These are phyloP conservation scores for Patella pellucida DNA, from an alignment of 2,888 invertebrate species.

Conservation along the genomic window DNA sequence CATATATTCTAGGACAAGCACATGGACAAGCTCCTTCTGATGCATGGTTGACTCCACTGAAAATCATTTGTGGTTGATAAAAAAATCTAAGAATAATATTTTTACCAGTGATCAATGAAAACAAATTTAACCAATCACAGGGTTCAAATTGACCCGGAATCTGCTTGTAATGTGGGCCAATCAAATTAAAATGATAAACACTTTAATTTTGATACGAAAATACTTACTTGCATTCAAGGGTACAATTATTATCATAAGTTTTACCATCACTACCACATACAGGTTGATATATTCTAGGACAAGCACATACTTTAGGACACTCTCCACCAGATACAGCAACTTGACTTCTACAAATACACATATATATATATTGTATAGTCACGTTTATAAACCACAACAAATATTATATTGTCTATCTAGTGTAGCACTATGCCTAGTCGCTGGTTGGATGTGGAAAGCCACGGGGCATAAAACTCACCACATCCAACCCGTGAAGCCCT, in stretches of 20 bases:
- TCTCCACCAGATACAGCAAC: conserved; percentile 17
- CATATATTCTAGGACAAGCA: conserved; percentile 14
- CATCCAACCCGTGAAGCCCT: no score
- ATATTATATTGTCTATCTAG: no score
- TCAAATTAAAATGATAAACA: neutral
- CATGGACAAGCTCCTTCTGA: conserved; percentile 16
- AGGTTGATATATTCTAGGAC: conserved; percentile 17
- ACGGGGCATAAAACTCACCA: no score
- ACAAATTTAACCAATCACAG: no score
- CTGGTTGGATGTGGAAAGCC: no score
- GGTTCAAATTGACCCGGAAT: no score
- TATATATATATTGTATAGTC: no score
- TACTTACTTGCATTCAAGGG: conserved; percentile 21
- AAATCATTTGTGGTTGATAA: neutral
- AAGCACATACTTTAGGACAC: conserved; percentile 8
- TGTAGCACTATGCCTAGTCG: no score
- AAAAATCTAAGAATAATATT: no score
- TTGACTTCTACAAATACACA: neutral
- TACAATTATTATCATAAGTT: conserved; percentile 20
- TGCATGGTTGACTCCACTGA: neutral
- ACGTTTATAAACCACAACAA: no score
- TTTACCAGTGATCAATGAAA: no score
- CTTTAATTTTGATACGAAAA: neutral
- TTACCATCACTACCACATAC: conserved; percentile 21
- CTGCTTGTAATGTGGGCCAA: no score